phyloP scores from a whole-genome alignment of 2,797 vertebrate species.

The Lutjanus campechanus region DNA sequence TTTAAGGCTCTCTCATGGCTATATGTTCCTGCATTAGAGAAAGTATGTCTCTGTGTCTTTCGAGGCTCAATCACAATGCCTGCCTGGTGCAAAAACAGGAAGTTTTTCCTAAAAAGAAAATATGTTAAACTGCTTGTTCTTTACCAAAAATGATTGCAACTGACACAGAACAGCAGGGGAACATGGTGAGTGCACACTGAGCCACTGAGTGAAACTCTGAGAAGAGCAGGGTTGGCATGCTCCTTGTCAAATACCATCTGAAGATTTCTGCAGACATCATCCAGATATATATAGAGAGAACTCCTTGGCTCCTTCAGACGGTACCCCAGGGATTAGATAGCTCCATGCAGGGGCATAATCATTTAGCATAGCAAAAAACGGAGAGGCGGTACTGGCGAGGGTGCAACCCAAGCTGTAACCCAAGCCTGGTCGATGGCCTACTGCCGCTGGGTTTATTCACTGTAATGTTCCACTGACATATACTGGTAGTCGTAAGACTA shows the following conservation, averaged over 20 bases:
- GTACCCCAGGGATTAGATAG: conserved; percentile 74
- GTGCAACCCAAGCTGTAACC: conserved; percentile 78
- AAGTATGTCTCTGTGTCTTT: conserved; percentile 16
- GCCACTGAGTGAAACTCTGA: conserved; percentile 50
- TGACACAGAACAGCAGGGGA: conserved; percentile 1
- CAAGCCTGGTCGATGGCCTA: conserved; percentile 56
- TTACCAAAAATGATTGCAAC: conserved; percentile 12
- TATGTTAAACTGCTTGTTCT: not conserved
- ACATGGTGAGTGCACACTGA: conserved; percentile 10
- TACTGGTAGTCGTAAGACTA: conserved; percentile 40
- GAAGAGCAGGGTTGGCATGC: conserved; percentile 52
- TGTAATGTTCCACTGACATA: conserved; percentile 68
- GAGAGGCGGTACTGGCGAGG: conserved; percentile 40
- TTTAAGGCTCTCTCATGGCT: conserved; percentile 50
- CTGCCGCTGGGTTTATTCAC: conserved; percentile 64
- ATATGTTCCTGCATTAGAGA: conserved; percentile 46
- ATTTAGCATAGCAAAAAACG: conserved; percentile 71
- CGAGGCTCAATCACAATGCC: not conserved
- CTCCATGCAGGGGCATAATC: conserved; percentile 82
- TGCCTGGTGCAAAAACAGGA: not conserved
- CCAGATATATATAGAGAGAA: conserved; percentile 86
- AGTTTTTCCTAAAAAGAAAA: not conserved
- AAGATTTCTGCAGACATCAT: conserved; percentile 78
- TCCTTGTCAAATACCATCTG: conserved; percentile 71
- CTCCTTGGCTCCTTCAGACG: conserved; percentile 50